Evolutionary conservation across 2,797 vertebrate genomes (phyloP).

Genomic region (Kryptolebias ocellatus): DNA sequence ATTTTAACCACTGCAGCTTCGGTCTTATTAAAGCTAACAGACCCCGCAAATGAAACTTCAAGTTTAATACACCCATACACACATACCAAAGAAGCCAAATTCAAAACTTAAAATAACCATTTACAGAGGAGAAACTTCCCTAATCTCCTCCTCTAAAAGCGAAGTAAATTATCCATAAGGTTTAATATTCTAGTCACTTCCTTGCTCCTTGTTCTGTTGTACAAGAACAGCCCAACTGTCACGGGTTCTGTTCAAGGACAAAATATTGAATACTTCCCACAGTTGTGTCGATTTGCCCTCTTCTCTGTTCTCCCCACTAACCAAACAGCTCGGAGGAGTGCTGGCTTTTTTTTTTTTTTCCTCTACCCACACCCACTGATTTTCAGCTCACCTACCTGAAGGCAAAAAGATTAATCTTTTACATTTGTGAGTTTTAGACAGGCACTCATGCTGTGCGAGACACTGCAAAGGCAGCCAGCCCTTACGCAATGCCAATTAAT

Average conservation of each 20-base stretch:
- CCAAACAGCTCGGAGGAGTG: slow-evolving; percentile 80
- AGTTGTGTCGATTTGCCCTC: slow-evolving; percentile 62
- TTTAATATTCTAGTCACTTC: slow-evolving; percentile 62
- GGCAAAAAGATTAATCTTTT: slow-evolving; percentile 88
- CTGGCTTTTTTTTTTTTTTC: slow-evolving; percentile 22
- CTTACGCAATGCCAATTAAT: slow-evolving; percentile 91
- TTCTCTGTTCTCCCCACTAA: slow-evolving; percentile 70
- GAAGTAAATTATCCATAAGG: slow-evolving; percentile 48
- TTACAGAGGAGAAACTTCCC: slow-evolving; percentile 34
- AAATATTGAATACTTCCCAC: slow-evolving; percentile 64
- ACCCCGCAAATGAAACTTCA: not conserved
- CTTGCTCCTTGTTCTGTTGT: slow-evolving; percentile 51
- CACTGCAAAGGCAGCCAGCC: slow-evolving; percentile 82
- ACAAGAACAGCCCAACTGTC: slow-evolving; percentile 58
- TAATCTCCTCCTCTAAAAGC: slow-evolving; percentile 25
- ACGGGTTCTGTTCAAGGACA: slow-evolving; percentile 78
- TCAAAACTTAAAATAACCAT: slow-evolving; percentile 32
- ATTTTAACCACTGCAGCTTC: not conserved
- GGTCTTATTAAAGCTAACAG: not conserved
- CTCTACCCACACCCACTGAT: slow-evolving; percentile 69
- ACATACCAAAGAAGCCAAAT: not conserved
- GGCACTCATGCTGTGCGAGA: slow-evolving; percentile 87
- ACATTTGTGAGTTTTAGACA: slow-evolving; percentile 88
- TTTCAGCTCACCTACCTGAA: slow-evolving; percentile 87
- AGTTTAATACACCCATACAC: not conserved